These are phyloP conservation scores for Haliclona indistincta DNA, from an alignment of 37 sponge, comb jelly and placozoan species.

Conservation along the genomic window DNA sequence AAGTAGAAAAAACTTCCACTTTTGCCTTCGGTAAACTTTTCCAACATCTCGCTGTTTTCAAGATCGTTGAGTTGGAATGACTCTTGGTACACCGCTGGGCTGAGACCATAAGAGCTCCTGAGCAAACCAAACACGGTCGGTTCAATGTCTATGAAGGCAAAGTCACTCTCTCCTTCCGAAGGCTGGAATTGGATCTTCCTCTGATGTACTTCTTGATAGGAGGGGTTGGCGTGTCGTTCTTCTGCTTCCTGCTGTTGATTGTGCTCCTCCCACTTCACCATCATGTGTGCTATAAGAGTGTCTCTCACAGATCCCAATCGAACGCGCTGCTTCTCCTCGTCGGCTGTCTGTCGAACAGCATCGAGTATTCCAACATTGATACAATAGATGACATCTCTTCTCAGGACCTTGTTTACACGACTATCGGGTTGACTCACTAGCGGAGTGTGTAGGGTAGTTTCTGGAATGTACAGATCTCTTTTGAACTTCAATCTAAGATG, in stretches of 20 bases:
- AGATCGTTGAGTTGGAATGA: conserved; percentile 74
- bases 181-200: conserved; percentile 46
- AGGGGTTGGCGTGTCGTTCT: conserved; percentile 14
- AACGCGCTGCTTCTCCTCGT: conserved; percentile 3
- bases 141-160: conserved; percentile 77
- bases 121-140: conserved; percentile 74
- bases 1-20: conserved; percentile 97
- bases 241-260: conserved; percentile 26
- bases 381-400: conserved; percentile 74
- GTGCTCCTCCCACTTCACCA: conserved; percentile 52
- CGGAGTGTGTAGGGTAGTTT: conserved; percentile 9
- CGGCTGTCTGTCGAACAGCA: conserved; percentile 30
- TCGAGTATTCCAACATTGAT: conserved; percentile 81
- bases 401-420: conserved; percentile 61
- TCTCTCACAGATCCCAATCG: conserved; percentile 48
- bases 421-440: conserved; percentile 37
- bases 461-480: background rate
- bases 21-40: conserved; percentile 94
- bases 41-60: conserved; percentile 79
- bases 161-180: background rate
- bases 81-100: conserved; percentile 44
- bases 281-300: conserved; percentile 34
- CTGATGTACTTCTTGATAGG: conserved; percentile 31
- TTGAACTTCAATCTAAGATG: background rate
- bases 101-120: conserved; percentile 46